Conservation (phyloP, 2,797 vertebrate genomes). For the Periophthalmus magnuspinnatus region DNA sequence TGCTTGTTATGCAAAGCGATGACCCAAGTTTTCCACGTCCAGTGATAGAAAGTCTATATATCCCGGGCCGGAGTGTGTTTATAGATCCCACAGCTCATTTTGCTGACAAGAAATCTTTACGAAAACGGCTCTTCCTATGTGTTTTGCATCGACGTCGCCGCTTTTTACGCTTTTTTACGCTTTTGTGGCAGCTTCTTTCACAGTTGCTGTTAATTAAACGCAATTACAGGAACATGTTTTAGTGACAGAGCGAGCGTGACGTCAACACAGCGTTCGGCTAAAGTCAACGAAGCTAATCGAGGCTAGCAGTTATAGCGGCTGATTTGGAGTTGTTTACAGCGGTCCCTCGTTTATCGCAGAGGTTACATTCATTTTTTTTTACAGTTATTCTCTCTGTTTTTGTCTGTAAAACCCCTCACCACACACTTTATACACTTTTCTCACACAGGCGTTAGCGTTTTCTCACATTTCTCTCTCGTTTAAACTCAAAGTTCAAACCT, state of each 20-base stretch:
- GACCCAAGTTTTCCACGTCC: constrained; percentile 9
- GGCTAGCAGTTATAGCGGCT: too few species aligned
- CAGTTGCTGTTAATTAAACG: constrained; percentile 26
- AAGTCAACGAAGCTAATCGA: too few species aligned
- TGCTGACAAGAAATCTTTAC: constrained; percentile 25
- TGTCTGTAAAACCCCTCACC: too few species aligned
- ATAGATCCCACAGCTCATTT: constrained; percentile 19
- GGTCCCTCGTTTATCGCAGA: too few species aligned
- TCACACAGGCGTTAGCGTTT: too few species aligned
- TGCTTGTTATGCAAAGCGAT: constrained; percentile 31
- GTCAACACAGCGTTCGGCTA: too few species aligned
- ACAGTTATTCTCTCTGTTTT: too few species aligned
- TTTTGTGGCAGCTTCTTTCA: constrained; percentile 4
- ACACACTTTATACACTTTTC: too few species aligned
- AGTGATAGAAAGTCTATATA: constrained; percentile 5
- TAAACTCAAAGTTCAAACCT: too few species aligned
- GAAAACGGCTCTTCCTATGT: background rate
- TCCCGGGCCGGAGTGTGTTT: background rate
- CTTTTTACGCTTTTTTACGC: constrained; percentile 26
- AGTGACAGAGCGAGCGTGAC: constrained; percentile 4
- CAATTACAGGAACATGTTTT: constrained; percentile 31
- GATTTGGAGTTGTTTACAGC: too few species aligned
- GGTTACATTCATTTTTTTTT: too few species aligned
- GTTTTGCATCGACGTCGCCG: constrained; percentile 7
- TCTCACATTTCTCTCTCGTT: too few species aligned